phyloP scores from a whole-genome alignment of 2,888 invertebrate genomes.

The Chaetoderma sp. region DNA sequence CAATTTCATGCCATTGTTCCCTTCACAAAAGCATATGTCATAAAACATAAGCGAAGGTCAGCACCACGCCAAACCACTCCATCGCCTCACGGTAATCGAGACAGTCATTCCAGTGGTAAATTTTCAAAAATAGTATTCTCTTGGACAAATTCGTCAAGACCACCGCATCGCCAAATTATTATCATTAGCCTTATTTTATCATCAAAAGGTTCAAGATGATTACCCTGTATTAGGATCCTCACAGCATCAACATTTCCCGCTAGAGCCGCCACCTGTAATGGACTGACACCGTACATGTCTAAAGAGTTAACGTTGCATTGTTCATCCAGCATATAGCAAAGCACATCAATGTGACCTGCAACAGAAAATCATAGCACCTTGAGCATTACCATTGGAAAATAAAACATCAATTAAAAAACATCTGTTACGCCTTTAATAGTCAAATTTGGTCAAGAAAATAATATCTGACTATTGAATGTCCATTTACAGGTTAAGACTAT shows the following conservation, averaged over 20 bases:
- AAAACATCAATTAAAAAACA: not conserved
- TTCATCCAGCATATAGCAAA: conserved; percentile 90
- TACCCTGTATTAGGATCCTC: conserved; percentile 56
- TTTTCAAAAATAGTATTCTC: too few species aligned
- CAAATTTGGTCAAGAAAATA: too few species aligned
- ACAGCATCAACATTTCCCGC: conserved; percentile 93
- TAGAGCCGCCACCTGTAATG: conserved; percentile 96
- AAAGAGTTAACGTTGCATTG: conserved; percentile 93
- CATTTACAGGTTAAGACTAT: too few species aligned
- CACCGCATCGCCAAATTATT: not conserved
- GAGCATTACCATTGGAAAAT: not conserved
- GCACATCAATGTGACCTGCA: conserved; percentile 91
- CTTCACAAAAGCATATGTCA: too few species aligned
- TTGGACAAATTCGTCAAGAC: not conserved
- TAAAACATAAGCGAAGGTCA: not conserved
- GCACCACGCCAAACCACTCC: not conserved
- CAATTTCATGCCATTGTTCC: too few species aligned
- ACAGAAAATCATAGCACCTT: conserved; percentile 85
- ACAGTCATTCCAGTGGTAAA: too few species aligned
- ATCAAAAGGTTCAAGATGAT: not conserved
- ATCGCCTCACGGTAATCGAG: too few species aligned
- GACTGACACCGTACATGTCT: conserved; percentile 77
- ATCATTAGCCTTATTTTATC: not conserved
- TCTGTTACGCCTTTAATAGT: not conserved
- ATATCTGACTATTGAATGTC: too few species aligned